Evolutionary conservation across 1,140 invertebrate genomes (phyloP), one percentile per base, ranked within the genome.

Genomic region (Drosophila malerkotliana): DNA sequence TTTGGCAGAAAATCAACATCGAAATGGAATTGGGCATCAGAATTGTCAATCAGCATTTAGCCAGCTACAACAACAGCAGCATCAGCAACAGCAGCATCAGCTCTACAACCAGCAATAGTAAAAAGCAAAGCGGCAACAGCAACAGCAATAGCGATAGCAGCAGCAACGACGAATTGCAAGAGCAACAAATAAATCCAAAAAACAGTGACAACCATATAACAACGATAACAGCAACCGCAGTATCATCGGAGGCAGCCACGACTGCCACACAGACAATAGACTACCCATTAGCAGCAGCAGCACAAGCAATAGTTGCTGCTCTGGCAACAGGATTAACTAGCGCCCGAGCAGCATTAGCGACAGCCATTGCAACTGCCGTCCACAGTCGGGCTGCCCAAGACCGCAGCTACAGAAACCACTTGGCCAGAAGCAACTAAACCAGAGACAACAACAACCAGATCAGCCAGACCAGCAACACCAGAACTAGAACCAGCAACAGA

Each of bases 1-100:
- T 69, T 67, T 62, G 44, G 67, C 51, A 63, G 69, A 59, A 60
- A 72, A 83, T 48, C 69, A 84, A 77, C 81, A 85, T 85, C 81
- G 81, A 85, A 84, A 84, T 84, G 81, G 81, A 84, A 84, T 80
- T 85, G 47, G 72, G 49, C 77, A 77, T 85, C 73, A 75, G 56
- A 60, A 69, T 77, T 58, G 54, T 64, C 62, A 85, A 74, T 63
- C 58, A 75, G 80, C 80, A 83, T 73, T 75, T 76, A 72, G 75
- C 74, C 44, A 73, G 49, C 79, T 69, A 64, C 45, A 66, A 30
- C 61, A 78, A 51, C 64, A 72, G 24, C 76, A 10, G 39, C 52
- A 73, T 48, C 59, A 67, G 18, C 24, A 26, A 24, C 18, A 34
- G 30, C 39, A 30, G 18, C 34, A 53, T 24, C 58, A 18, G 39